Base-by-base conservation (phyloP, 2,888 invertebrate species). In the Bhutanitis thaidina region DNA sequence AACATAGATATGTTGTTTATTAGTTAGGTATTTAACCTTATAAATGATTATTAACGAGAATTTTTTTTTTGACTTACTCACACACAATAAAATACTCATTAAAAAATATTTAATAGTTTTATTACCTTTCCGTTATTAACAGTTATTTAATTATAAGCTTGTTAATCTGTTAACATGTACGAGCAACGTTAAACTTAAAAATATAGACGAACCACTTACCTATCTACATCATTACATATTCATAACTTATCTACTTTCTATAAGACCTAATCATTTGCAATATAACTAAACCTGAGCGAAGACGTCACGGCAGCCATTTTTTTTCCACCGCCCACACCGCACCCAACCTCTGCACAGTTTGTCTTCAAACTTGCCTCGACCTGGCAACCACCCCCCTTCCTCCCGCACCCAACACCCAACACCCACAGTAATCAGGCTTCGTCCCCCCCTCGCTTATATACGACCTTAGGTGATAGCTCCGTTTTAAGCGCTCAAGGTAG, bases 361-460 rank as follows among this genome's bases (percentile, higher is more conserved):
- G 79, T 83, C 80, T 82, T 82, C 71, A 76, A 79, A 77, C 74
- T 77, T 72, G 74, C 65, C 63, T 60, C 77, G 76, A 75, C 77
- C 79, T 76, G 75, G 54, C 54, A 54, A 20, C 59, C 62, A 58
- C 59, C 58, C 53, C n/a, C n/a, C n/a, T n/a, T n/a, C n/a, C 56
- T 61, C 52, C 58, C 57, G 57, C 59, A 56, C 59, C 49, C 54
- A 53, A 58, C 57, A 50, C 62, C 60, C 59, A 53, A 58, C 57
- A 50, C 62, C 60, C 59, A 53, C 64, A 20, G 69, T 71, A 74
- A 74, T 73, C 71, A 73, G 68, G 56, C 64, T 57, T 58, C 58
- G 52, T 55, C 49, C 55, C 58, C 60, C 62, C 60, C 62, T 55
- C 58, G 57, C 62, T 71, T 70, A 71, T 71, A 54, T 74, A 71